Evolutionary conservation across 2,888 invertebrate species (phyloP), one percentile per base, ranked within the genome.

Genomic region (Tinea trinotella): DNA sequence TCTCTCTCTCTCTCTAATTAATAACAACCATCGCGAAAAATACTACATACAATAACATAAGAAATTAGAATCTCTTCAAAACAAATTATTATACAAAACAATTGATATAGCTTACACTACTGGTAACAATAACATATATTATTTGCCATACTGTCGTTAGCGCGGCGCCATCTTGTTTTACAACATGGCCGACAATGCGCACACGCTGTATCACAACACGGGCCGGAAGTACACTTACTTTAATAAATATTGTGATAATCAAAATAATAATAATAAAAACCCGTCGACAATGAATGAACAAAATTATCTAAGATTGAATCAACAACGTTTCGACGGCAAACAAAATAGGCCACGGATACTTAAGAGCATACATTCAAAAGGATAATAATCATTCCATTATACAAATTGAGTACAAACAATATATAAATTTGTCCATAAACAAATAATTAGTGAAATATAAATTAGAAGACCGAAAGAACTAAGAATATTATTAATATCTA

Each of bases 111-210:
- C 83, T 81, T 78, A 83, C 68, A 74, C 83, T 85, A 85, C 74
- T 85, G 84, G 84, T 85, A 85, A 85, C 85, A 81, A 82, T 76
- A n/a, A n/a, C n/a, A n/a, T n/a, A 80, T 46, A 15, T n/a, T 36
- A 36, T 44, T 46, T 46, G 46, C 46, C 19, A n/a, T 19, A 19
- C 18, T 46, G 40, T 40, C 40, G 40, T 40, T 40, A 40, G 6
- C 40, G 40, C 40, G 13, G 13, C 40, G 40, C 13, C 40, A 36
- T 36, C n/a, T 10, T 10, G 36, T 10, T 3, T 4, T 36, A 36
- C 22, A 22, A 22, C 22, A 22, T 22, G 22, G 22, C 22, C 22
- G 22, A 22, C 22, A 7, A 22, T 22, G n/a, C 22, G 7, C 22
- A 3, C 22, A 22, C 22, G 7, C 3, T 22, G 22, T 22, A 2